Evolutionary conservation across 1,140 invertebrate species (phyloP).

Genomic region (Agrypnia vestita): DNA sequence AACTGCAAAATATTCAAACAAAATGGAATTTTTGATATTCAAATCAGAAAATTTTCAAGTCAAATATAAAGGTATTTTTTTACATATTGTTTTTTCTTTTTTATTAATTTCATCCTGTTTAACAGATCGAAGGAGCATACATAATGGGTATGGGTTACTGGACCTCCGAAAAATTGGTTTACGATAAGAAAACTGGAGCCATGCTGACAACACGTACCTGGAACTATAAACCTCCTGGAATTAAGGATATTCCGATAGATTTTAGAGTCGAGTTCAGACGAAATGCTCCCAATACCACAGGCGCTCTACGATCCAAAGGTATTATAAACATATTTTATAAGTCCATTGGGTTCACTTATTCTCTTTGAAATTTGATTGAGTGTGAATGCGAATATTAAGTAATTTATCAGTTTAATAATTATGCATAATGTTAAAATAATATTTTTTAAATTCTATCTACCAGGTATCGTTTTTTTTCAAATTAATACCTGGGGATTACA

Average conservation of each 20-base stretch:
- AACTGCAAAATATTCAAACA: not conserved
- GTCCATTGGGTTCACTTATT: too few species aligned
- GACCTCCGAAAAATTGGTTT: slow-evolving; percentile 78
- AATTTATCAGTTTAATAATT: too few species aligned
- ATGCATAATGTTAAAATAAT: too few species aligned
- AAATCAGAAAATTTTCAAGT: too few species aligned
- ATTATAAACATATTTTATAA: too few species aligned
- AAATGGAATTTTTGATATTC: not conserved
- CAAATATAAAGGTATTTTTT: too few species aligned
- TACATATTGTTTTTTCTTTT: slow-evolving; percentile 12
- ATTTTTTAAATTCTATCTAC: too few species aligned
- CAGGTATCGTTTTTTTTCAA: too few species aligned
- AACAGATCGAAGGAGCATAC: slow-evolving; percentile 84
- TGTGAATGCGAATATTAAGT: too few species aligned
- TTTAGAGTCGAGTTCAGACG: slow-evolving; percentile 78
- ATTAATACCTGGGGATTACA: too few species aligned
- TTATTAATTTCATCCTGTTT: not conserved
- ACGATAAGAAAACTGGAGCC: slow-evolving; percentile 75
- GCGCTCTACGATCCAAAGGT: slow-evolving; percentile 84
- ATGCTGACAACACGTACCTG: slow-evolving; percentile 80
- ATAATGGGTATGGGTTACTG: slow-evolving; percentile 85
- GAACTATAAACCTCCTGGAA: slow-evolving; percentile 84
- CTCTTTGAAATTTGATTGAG: too few species aligned
- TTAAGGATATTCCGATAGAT: slow-evolving; percentile 82
- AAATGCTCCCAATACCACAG: slow-evolving; percentile 77